Base-by-base conservation (phyloP, 2,888 invertebrate species). In the Tortrix viridana region DNA sequence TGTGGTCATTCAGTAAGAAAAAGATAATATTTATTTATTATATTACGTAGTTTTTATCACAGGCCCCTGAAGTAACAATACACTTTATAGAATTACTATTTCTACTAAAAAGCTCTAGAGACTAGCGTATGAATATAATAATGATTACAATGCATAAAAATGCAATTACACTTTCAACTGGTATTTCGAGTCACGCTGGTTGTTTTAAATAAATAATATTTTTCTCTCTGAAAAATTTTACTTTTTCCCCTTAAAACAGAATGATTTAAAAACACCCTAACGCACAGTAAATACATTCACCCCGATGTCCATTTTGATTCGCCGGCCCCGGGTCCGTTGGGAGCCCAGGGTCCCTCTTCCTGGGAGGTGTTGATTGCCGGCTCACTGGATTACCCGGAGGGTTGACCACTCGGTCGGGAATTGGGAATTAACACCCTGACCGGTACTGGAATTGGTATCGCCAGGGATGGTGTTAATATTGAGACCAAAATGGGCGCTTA, bases 331-430 rank as follows among this genome's bases (percentile, higher is more conserved):
- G 16, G 66, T 58, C 67, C 69, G 69, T 66, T 65, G 69, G 60
- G 69, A 72, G 78, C 79, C 74, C 43, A 26, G 68, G 66, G 70
- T 76, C 75, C 81, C 74, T 74, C 65, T 65, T 69, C 68, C 72
- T 70, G 71, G 54, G 65, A 76, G 81, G 88, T 88, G 91, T 88
- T 90, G 91, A 91, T 90, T 91, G 90, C 86, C 74, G 81, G 77
- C 84, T 75, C 76, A 85, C 77, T 86, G 88, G 88, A 90, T 91
- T 89, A 90, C 76, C 68, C 75, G 74, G 82, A 84, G 83, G 76
- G 69, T 69, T 71, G 82, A 86, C 89, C 89, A 88, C 87, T 87
- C 77, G 76, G 75, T 81, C 68, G 86, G 85, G 88, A 85, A 82
- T 83, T 77, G 72, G 77, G 82, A 75, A 89, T 89, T 88, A 89